These are phyloP conservation scores for Brachionus asplanchnoidis DNA, from an alignment of 1,140 invertebrate species.

Conservation along the genomic window DNA sequence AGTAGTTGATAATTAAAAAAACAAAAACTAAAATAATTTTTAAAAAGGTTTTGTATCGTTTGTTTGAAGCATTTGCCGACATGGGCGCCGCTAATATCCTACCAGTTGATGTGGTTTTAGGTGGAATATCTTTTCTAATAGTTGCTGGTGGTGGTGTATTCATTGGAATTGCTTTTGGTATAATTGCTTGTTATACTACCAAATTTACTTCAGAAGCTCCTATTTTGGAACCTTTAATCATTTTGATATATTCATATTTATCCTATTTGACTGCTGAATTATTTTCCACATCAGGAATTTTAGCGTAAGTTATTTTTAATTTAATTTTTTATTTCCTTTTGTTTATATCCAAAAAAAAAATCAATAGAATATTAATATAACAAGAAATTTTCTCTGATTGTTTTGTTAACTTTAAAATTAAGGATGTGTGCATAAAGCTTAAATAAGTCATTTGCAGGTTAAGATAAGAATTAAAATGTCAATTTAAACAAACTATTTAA, in stretches of 20 bases:
- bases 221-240: conserved; percentile 95
- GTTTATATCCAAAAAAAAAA: too few relatives aligned
- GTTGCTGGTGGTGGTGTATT: conserved; percentile 85
- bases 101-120: conserved; percentile 67
- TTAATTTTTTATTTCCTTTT: neutral
- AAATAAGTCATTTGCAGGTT: too few relatives aligned
- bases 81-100: conserved; percentile 52
- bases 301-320: conserved; percentile 46
- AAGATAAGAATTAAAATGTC: too few relatives aligned
- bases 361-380: too few relatives aligned
- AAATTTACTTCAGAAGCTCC: conserved; percentile 88
- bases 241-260: conserved; percentile 95
- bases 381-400: too few relatives aligned
- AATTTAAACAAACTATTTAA: too few relatives aligned
- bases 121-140: conserved; percentile 78
- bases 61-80: conserved; percentile 55
- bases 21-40: neutral
- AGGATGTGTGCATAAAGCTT: neutral
- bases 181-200: conserved; percentile 88
- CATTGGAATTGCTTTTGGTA: conserved; percentile 90
- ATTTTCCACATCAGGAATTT: conserved; percentile 93
- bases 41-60: conserved; percentile 50
- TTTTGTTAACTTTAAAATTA: neutral
- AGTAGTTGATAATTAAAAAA: neutral
- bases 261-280: conserved; percentile 94